Base-by-base conservation (phyloP, 2,888 invertebrate genomes). In the Tigriopus californicus region DNA sequence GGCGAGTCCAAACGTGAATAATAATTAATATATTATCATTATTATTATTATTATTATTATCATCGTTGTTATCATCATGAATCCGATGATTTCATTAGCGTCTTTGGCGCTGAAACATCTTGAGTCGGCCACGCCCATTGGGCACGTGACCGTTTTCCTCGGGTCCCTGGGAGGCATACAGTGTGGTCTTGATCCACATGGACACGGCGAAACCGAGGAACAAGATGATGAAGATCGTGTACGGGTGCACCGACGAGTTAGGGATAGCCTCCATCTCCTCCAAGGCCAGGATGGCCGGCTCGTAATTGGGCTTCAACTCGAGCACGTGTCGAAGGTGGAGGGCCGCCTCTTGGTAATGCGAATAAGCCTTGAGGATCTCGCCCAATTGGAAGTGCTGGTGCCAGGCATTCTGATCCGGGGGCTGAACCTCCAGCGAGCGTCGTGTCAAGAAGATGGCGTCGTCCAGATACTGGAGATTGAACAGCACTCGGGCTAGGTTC, bases 301-400 rank as follows among this genome's bases (percentile, higher is more conserved):
- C 81, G 71, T 88, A 85, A 65, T 84, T 85, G 48, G 89, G 89
- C 72, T 85, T 81, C 62, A 89, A 72, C 69, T 88, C 85, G 56
- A 89, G 73, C 25, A 87, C 82, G 68, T 86, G 86, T 65, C 82
- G 78, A 63, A 89, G 76, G 71, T 89, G 87, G 63, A 85, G 77
- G 44, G 83, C 79, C 44, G 89, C 88, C 72, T 89, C 88, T 75
- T 86, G 81, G 73, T 85, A 85, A 69, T 87, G 87, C 65, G 88
- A 88, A 68, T 87, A 87, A 1, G 87, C 85, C 73, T 87, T 88
- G 68, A 88, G 85, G 70, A 90, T 89, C 73, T 90, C 88, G 6
- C 89, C 89, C 59, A 90, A 77, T 6, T 88, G 88, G 70, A 88
- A 86, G 74, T 89, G 87, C 71, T 89, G 89, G 68, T 86, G 84